Conservation (phyloP, 2,888 invertebrate genomes). For the Cosmia pyralina region DNA sequence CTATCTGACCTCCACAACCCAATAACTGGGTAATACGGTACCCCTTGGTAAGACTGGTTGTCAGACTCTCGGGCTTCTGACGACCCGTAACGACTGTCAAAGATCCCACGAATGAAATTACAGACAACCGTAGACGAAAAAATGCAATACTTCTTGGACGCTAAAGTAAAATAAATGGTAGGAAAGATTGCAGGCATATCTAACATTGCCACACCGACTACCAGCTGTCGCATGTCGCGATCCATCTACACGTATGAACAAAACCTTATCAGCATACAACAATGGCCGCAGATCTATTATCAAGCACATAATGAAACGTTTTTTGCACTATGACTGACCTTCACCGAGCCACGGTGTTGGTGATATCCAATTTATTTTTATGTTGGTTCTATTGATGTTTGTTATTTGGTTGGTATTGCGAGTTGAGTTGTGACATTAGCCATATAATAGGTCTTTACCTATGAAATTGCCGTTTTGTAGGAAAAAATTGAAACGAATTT, state of each 20-base stretch:
- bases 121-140: no score
- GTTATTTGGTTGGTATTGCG: constrained; percentile 9
- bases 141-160: no score
- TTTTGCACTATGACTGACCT: constrained; percentile 55
- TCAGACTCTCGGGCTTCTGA: no score
- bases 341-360: constrained; percentile 36
- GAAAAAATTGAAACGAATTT: no score
- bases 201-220: not conserved
- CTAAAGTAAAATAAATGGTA: no score
- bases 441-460: no score
- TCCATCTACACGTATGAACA: constrained; percentile 49
- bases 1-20: no score
- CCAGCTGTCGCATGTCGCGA: constrained; percentile 18
- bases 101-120: no score
- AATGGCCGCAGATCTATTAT: constrained; percentile 57
- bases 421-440: not conserved
- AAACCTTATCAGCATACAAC: constrained; percentile 53
- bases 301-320: constrained; percentile 54
- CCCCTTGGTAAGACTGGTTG: no score
- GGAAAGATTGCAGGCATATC: not conserved
- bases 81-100: no score
- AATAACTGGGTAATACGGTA: no score
- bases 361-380: constrained; percentile 39
- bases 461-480: no score
- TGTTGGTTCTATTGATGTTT: constrained; percentile 21